phyloP scores from a whole-genome alignment of 2,113 vertebrate genomes.

The Scolopax mira region DNA sequence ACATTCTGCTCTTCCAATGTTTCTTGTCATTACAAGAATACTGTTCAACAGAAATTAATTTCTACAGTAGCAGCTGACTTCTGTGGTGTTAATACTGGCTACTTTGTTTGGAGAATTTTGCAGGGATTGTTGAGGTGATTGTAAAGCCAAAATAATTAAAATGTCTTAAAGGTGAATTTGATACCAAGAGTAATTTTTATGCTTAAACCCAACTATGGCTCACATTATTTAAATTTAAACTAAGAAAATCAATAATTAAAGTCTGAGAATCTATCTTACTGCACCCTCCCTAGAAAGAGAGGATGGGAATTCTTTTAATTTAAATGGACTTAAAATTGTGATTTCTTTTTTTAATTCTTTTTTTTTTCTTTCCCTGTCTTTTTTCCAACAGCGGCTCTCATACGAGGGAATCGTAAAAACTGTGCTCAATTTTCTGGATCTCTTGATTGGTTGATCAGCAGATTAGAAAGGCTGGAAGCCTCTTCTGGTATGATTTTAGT shows the following conservation, averaged over 20 bases:
- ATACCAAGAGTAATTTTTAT: not conserved
- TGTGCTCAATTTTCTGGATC: conserved; percentile 97
- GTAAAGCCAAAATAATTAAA: not conserved
- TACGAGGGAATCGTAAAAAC: conserved; percentile 97
- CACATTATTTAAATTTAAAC: not conserved
- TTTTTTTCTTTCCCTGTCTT: not conserved
- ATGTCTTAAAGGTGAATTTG: not conserved
- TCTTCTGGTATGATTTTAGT: conserved; percentile 85
- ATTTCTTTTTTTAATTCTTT: too few relatives aligned
- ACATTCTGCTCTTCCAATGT: not conserved
- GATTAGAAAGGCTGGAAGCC: conserved; percentile 92
- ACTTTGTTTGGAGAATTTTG: not conserved
- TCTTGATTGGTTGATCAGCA: conserved; percentile 94
- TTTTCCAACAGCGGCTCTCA: conserved; percentile 85
- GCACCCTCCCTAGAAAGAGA: not conserved
- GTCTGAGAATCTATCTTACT: not conserved
- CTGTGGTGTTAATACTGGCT: not conserved
- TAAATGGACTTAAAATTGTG: not conserved
- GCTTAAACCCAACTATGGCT: not conserved
- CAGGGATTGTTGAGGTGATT: not conserved
- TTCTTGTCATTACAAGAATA: not conserved
- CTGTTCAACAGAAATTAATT: not conserved
- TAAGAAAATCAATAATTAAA: not conserved
- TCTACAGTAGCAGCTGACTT: not conserved
- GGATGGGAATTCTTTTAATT: not conserved